phyloP scores from a whole-genome alignment of 2,797 vertebrate species.

The Sebastes wilsoni region DNA sequence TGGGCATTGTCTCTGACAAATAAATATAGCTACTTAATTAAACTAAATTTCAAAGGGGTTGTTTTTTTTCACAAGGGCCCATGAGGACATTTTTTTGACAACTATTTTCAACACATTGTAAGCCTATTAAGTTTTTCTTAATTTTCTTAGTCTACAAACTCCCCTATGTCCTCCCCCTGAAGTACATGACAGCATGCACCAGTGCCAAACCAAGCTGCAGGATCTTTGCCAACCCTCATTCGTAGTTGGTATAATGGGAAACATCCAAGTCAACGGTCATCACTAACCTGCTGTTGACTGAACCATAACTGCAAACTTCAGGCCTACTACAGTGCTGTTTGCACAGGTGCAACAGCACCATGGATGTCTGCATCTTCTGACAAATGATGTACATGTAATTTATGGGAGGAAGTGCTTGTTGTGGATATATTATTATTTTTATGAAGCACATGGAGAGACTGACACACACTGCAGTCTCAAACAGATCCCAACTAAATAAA shows the following conservation, averaged over 20 bases:
- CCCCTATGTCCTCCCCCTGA: no score
- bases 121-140: background rate
- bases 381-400: background rate
- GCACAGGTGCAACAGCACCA: background rate
- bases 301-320: background rate
- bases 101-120: background rate
- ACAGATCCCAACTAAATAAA: background rate
- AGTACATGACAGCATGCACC: background rate
- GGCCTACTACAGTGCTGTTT: background rate
- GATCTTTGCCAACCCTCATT: background rate
- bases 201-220: background rate
- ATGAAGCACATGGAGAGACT: background rate
- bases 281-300: background rate
- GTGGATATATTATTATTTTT: background rate
- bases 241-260: background rate
- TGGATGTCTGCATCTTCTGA: background rate
- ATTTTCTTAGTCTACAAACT: background rate
- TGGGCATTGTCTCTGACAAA: background rate
- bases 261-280: background rate
- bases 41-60: background rate
- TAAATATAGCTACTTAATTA: background rate
- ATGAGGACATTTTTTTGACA: background rate
- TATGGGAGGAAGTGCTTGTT: background rate
- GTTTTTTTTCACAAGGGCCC: background rate
- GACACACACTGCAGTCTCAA: background rate